Base-by-base conservation (phyloP, 2,888 invertebrate genomes). In the Cremastinae sp. region DNA sequence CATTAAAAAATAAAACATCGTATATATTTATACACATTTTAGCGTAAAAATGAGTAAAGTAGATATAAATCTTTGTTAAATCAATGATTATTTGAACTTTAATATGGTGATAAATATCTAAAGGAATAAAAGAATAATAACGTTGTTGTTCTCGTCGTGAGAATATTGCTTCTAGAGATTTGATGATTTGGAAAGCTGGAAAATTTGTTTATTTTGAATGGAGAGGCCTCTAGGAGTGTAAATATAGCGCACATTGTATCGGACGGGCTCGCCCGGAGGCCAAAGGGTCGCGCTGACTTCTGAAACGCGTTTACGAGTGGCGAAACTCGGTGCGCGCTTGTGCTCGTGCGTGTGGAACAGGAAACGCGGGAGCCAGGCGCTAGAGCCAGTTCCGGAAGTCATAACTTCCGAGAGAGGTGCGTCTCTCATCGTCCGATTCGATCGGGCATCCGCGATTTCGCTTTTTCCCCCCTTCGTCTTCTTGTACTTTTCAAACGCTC, bases 401-500 rank as follows among this genome's bases (percentile, higher is more conserved):
- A 83, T 85, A 84, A 88, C 86, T 87, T 87, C 85, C 85, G 86
- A 84, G 65, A 77, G 71, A 75, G 66, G 74, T 65, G 70, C 59
- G 70, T 72, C 68, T 69, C 72, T 54, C 65, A 53, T n/a, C 12
- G 34, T 49, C 36, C 34, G 58, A 73, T 61, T 18, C 59, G 38
- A 66, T 66, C 47, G 53, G 43, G 53, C 47, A 51, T 64, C 51
- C 20, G n/a, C n/a, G 36, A 51, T 51, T 64, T 62, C 49, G 20
- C 36, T 58, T 54, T 43, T 43, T 18, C 20, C 38, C 38, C 41
- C 3, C 14, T 10, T 18, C 2, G 2, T n/a, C 22, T 16, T 5
- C 10, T 53, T 45, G 12, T 36, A 16, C 53, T 54, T 22, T 34
- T 49, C 36, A n/a, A n/a, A n/a, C n/a, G n/a, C n/a, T n/a, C 16